These are phyloP conservation scores for Albula goreensis DNA, from an alignment of 2,113 vertebrate species.

Conservation along the genomic window DNA sequence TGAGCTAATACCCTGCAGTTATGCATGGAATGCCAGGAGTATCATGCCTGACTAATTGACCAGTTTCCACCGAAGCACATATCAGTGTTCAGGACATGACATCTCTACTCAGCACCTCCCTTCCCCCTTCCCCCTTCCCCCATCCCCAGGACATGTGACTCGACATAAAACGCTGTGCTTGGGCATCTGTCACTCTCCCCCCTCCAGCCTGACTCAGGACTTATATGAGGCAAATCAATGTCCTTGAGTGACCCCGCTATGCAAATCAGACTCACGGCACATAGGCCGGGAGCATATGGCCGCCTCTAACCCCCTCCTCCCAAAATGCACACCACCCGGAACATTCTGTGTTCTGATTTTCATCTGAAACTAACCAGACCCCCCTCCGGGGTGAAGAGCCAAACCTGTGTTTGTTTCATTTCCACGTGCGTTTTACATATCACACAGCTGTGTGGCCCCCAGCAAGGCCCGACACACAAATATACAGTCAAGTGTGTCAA, in stretches of 20 bases:
- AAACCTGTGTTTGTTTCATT: neutral
- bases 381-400: no score
- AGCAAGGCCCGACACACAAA: neutral
- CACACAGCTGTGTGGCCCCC: no score
- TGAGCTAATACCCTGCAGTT: neutral
- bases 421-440: neutral
- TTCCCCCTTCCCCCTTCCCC: no score
- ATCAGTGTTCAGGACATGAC: neutral
- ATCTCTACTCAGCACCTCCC: no score
- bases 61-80: neutral
- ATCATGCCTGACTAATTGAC: neutral
- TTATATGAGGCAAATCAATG: constrained; percentile 20
- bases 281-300: neutral
- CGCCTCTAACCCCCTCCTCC: neutral
- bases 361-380: neutral
- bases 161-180: neutral
- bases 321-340: neutral
- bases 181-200: neutral
- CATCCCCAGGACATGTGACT: neutral
- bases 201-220: constrained; percentile 8
- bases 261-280: constrained; percentile 18
- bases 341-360: neutral
- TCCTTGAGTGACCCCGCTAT: constrained; percentile 29
- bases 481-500: neutral
- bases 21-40: neutral